phyloP scores from a whole-genome alignment of 1,140 invertebrate species.

The Aethina tumida region DNA sequence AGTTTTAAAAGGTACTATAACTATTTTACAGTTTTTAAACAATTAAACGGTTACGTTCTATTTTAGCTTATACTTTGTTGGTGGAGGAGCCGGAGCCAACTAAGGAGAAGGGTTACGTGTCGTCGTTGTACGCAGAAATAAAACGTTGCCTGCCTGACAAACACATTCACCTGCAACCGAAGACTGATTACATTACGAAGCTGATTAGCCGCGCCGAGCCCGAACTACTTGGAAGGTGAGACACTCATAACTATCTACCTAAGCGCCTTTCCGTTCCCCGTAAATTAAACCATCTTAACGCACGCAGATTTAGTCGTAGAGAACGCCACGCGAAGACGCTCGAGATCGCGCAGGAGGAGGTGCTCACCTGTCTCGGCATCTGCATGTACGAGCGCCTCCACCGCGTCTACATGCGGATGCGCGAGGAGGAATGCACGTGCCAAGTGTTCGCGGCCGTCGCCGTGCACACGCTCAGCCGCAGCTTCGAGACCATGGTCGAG shows the following conservation, averaged over 20 bases:
- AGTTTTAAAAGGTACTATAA: slow-evolving; percentile 43
- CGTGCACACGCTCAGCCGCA: slow-evolving; percentile 74
- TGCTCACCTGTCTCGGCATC: slow-evolving; percentile 84
- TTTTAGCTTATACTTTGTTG: slow-evolving; percentile 74
- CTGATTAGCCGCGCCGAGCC: slow-evolving; percentile 83
- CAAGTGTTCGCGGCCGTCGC: slow-evolving; percentile 82
- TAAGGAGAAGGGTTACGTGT: slow-evolving; percentile 82
- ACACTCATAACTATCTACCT: too few relatives aligned
- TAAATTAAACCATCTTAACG: neutral
- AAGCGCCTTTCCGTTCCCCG: too few relatives aligned
- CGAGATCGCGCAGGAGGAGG: slow-evolving; percentile 92
- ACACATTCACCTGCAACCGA: slow-evolving; percentile 77
- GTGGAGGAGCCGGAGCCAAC: slow-evolving; percentile 72
- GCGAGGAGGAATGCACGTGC: slow-evolving; percentile 84
- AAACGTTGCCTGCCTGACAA: slow-evolving; percentile 74
- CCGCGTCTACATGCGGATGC: slow-evolving; percentile 70
- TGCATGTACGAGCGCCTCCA: slow-evolving; percentile 83
- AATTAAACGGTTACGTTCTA: slow-evolving; percentile 36
- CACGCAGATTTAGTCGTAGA: slow-evolving; percentile 40
- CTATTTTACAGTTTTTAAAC: neutral
- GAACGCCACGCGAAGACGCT: slow-evolving; percentile 90
- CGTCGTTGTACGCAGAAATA: slow-evolving; percentile 75
- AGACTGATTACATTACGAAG: slow-evolving; percentile 77
- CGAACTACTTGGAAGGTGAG: slow-evolving; percentile 69
- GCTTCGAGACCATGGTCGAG: slow-evolving; percentile 83